Base-by-base conservation (phyloP, 1,140 invertebrate genomes). In the Habropoda laboriosa region DNA sequence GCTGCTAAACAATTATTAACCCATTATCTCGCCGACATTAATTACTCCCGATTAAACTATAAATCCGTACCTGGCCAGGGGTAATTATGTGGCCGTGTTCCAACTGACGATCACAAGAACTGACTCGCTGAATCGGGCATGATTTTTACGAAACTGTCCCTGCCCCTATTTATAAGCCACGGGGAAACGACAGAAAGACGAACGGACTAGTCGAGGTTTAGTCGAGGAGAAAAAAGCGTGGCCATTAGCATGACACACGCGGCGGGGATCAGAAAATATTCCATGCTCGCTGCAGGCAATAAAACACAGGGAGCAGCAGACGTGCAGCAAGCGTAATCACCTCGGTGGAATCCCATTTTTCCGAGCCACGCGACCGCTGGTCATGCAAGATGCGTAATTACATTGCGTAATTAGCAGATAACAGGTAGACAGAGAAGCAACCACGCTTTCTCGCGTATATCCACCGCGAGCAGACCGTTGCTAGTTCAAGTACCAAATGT, bases 331-430 rank as follows among this genome's bases (percentile, higher is more conserved):
- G 72, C 71, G 73, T 85, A 83, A 85, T 83, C 70, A 80, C 71
- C 53, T 32, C 42, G 57, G 16, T 30, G 70, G 38, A 71, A 80
- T 75, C 57, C 64, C 66, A 75, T 83, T 85, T 80, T 85, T 83
- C 63, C 58, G 55, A 70, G 76, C 66, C 53, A 47, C 51, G 76
- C 45, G 68, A 45, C n/a, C 27, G 12, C 32, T 67, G 63, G 42
- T 72, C 71, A 47, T 68, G 72, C 83, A 51, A 77, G 82, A 85
- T 81, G 81, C 83, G 80, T 85, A 85, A 85, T 86, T 82, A 79
- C 75, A 64, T 49, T 53, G 66, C 60, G 80, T 82, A 85, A 85
- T 85, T 86, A 85, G 61, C 74, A 79, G 79, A 82, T 85, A 80
- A 82, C 81, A 68, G 83, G 80, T 57, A 74, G 72, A 66, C 74